Base-by-base conservation (phyloP, 2,113 vertebrate genomes). In the cattle (Bos taurus) region DNA sequence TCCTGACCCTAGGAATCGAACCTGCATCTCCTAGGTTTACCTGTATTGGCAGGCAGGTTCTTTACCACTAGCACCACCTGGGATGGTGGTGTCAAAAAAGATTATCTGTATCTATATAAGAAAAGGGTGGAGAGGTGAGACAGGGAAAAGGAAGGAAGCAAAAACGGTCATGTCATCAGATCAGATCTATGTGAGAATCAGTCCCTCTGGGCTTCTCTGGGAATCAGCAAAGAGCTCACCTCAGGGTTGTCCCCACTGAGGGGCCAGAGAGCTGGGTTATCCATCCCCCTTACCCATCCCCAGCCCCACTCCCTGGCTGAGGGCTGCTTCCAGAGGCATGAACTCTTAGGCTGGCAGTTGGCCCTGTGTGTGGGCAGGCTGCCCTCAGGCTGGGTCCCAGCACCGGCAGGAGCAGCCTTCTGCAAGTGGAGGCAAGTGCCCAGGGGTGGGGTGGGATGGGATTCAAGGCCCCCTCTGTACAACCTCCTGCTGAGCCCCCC, bases 371-470 rank as follows among this genome's bases (percentile, higher is more conserved):
- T 16, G 48, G 10, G 3, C 46, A 5, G 16, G 57, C 46, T 23
- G 52, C 7, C n/a, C 26, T 48, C 28, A 64, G 28, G 7, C 46
- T 36, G n/a, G 94, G 30, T 67, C 17, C 9, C 25, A 11, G 6
- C 19, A 30, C 52, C 7, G 50, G 25, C 1, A 9, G 62, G 4
- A 50, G 46, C 36, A 48, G 80, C 57, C 33, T 88, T 43, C 17
- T 2, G 12, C 21, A 12, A n/a, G 13, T 0, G 28, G 60, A 50
- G 36, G 40, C 6, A 1, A 40, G 21, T 17, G 52, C 13, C 28
- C 33, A 57, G 43, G 26, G 54, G 2, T 10, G 21, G 52, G 14
- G 28, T 10, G 30, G 33, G 14, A 17, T 10, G 26, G 36, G 36
- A 16, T 5, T 56, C 36, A 19, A 23, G 74, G 30, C 23, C 2